Evolutionary conservation across 2,797 vertebrate species (phyloP), one percentile per base, ranked within the genome.

Genomic region (Lemur catta): DNA sequence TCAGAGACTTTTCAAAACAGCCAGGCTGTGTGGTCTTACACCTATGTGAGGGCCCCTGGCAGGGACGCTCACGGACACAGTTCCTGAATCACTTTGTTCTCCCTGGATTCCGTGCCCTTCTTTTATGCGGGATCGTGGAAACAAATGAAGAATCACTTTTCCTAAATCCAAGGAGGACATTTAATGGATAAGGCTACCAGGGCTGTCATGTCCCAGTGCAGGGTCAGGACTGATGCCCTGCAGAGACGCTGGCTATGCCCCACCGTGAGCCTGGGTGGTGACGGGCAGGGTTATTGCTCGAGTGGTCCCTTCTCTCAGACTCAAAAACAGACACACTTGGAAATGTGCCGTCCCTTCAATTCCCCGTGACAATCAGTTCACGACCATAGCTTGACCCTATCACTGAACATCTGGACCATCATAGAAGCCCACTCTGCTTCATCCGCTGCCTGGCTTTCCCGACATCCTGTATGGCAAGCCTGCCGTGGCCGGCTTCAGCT

Each of bases 241-340:
- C 7, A 30, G 69, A 17, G 79, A 41, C 1, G 57, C 22, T 7
- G 18, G 5, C 48, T 2, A 14, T 1, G 1, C 18, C 59, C 61
- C 41, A 6, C n/a, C 30, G 10, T 9, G 55, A 24, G 52, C 46
- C 38, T 9, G 20, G 0, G 38, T 15, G 84, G 57, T 14, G 57
- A 24, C 1, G 1, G 10, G 61, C 0, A 0, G 11, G 2, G 6
- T 17, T 38, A 3, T 4, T 20, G 17, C 46, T 12, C 30, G 6
- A 8, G n/a, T 4, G 1, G 6, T 15, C 33, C 26, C 1, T 41
- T 43, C 48, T 30, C 61, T 26, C 8, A 0, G 11, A 61, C 76
- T n/a, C 35, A 28, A 41, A 76, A 41, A 7, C 9, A 0, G 59
- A 15, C 8, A 13, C 26, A 18, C 41, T 57, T 35, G 63, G n/a